Evolutionary conservation across 2,888 invertebrate species (phyloP), one percentile per base, ranked within the genome.

Genomic region (Iphiclides podalirius): DNA sequence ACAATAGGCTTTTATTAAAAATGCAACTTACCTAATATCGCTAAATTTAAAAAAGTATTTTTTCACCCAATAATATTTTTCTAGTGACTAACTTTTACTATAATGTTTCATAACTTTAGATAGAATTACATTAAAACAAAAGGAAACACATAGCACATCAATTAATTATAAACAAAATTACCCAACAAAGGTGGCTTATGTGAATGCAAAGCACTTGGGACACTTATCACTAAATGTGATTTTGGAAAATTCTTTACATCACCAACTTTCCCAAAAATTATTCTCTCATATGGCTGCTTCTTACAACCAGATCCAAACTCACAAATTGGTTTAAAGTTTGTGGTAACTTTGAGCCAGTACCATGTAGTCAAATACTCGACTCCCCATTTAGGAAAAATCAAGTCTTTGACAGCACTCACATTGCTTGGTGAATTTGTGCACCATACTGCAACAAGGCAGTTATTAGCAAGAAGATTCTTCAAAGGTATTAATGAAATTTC

Each of bases 131-230:
- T n/a, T n/a, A n/a, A n/a, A n/a, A n/a, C n/a, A n/a, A n/a, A n/a
- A n/a, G n/a, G n/a, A n/a, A n/a, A n/a, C n/a, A n/a, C n/a, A n/a
- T n/a, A n/a, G n/a, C n/a, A n/a, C n/a, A n/a, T n/a, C n/a, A n/a
- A n/a, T n/a, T n/a, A n/a, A n/a, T n/a, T n/a, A n/a, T n/a, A n/a
- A n/a, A n/a, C n/a, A n/a, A n/a, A n/a, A n/a, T 86, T 89, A 92
- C 94, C 93, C 60, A 90, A 67, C 46, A 98, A 79, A 0, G 98
- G 97, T 33, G 98, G 98, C 80, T 99, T 99, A 74, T 98, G 97
- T 0, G 98, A 98, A 81, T 98, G 98, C 51, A 98, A 90, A 11
- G 95, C 94, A 82, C 97, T 97, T 0, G 98, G 98, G 14, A 97
- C 90, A 75, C 97, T 97, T 12, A 95, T 79, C 46, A 98, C 72